Base-by-base conservation (phyloP, 2,113 vertebrate genomes). In the Chaenogobius annularis region DNA sequence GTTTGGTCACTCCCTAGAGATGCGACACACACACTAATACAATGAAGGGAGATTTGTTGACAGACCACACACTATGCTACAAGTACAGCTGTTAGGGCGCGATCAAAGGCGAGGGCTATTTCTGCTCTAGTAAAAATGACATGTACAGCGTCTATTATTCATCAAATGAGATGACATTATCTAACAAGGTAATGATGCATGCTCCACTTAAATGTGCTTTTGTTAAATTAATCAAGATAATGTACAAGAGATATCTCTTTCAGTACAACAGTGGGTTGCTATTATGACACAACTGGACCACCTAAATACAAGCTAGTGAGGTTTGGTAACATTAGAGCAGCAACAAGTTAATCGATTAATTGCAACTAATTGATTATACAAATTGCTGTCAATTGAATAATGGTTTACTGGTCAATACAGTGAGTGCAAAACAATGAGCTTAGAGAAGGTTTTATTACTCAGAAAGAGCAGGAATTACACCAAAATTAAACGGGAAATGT, bases 41-140 rank as follows among this genome's bases (percentile, higher is more conserved):
- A 76, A 56, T 66, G 23, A 63, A 64, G 40, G 72, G 46, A 50
- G 48, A 47, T 63, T 54, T 11, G 19, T 79, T 69, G 59, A 80
- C 48, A 59, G 79, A 83, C 74, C 80, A 80, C 74, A 87, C 70
- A 82, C 72, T 73, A 47, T 22, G 64, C 19, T 66, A 82, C 73
- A 89, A 76, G 73, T 72, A 74, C 80, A 90, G 74, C 79, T 87
- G 74, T 73, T 76, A 69, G 73, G 58, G 61, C 74, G 66, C 69
- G 74, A 88, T 84, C 76, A 87, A 83, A 82, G 68, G 70, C 37
- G 13, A 55, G 3, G 48, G 26, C 65, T 83, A 79, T 80, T 73
- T 68, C 56, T 73, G 63, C 64, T 61, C 67, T 55, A 64, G 73
- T 55, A 68, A 72, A 85, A 37, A 70, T 44, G 58, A 52, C 62